Base-by-base conservation (phyloP, 2,888 invertebrate species). In the Trissonchulus sp. region DNA sequence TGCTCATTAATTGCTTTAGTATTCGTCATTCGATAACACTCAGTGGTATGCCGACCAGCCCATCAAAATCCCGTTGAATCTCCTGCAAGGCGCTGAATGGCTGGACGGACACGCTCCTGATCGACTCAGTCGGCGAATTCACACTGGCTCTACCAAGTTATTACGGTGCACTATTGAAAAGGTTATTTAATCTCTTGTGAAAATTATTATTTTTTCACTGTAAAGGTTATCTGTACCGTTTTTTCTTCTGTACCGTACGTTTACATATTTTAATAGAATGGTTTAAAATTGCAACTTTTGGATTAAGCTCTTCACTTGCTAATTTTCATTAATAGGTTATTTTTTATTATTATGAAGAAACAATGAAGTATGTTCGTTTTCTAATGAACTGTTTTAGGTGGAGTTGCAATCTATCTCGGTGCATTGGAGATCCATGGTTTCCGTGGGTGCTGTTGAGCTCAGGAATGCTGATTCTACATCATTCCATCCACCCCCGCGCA, bases 61-160 rank as follows among this genome's bases (percentile, higher is more conserved):
- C 79, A 88, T 93, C 65, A 89, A 89, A 82, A 93, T 93, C 0
- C 89, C 90, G 0, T 85, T 91, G 33, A 90, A 90, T 28, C 89
- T 90, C 65, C 86, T 93, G 75, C 91, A 92, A 80, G 90, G 89
- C 77, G 91, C 92, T 0, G 90, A 90, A 82, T 93, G 94, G 92
- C 87, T 93, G 33, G 89, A 38, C 1, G 30, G 31, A 63, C 18
- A 15, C 35, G 60, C 73, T 3, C 73, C 73, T 2, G 69, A 74
- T 15, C 28, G 48, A 2, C 23, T 75, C 1, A 28, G 23, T 74
- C 2, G 33, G 2, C 31, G 28, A n/a, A 36, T 75, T 30, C 37
- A 74, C 2, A n/a, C 72, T n/a, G 71, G 35, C n/a, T 69, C 15
- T 31, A 3, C 48, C 23, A 48, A 23, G 23, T 48, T 15, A 15